These are phyloP conservation scores for Caenorhabditis tropicalis DNA, from an alignment of 1,140 invertebrate species.

Conservation along the genomic window DNA sequence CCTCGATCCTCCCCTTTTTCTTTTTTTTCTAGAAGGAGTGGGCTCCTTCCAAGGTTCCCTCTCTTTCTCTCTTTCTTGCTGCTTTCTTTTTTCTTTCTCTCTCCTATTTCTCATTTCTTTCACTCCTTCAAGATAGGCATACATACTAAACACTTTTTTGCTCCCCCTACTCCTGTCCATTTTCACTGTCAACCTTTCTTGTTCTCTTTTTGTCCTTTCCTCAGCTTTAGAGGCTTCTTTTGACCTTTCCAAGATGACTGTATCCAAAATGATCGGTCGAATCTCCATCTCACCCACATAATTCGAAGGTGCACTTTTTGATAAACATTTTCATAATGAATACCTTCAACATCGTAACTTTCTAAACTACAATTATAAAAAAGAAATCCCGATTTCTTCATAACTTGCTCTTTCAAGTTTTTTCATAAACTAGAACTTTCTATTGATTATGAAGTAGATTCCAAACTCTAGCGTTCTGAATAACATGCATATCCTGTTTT, in stretches of 20 bases:
- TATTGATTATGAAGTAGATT: no score
- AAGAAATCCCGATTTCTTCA: no score
- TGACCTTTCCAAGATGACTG: not conserved
- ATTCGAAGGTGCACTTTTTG: no score
- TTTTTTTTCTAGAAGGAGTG: conserved; percentile 11
- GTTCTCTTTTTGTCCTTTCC: not conserved
- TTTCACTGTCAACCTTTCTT: conserved; percentile 21
- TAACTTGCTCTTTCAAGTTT: no score
- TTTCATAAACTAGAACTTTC: no score
- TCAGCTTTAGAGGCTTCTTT: not conserved
- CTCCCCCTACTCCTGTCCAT: not conserved
- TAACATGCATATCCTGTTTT: no score
- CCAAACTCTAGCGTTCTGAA: no score
- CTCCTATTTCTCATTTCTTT: conserved; percentile 36
- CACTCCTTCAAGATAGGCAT: conserved; percentile 34
- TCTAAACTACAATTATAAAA: no score
- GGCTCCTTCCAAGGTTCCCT: not conserved
- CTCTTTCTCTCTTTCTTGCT: not conserved
- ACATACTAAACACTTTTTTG: conserved; percentile 42
- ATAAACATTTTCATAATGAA: no score
- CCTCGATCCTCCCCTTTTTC: not conserved
- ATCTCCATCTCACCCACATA: no score
- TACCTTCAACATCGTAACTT: no score
- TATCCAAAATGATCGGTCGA: no score
- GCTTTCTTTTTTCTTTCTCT: not conserved